Conservation (phyloP, 1,140 invertebrate species). For the Stenopsyche tienmushanensis region DNA sequence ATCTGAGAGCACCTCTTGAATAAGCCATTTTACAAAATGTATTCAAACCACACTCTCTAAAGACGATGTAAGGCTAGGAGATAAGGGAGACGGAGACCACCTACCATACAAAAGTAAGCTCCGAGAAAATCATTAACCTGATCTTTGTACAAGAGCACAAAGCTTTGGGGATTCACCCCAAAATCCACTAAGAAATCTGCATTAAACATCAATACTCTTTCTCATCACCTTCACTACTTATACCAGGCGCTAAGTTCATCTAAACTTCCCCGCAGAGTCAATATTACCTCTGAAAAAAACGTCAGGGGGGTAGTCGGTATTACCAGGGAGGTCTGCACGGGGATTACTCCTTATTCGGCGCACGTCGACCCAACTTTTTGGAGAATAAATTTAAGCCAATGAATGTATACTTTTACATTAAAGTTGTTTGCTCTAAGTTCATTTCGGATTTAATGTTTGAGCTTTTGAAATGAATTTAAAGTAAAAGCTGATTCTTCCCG, state of each 20-base stretch:
- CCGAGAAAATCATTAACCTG: conserved; percentile 42
- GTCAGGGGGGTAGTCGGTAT: neutral
- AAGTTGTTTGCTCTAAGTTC: conserved; percentile 38
- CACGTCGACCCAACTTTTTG: conserved; percentile 36
- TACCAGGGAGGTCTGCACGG: conserved; percentile 7
- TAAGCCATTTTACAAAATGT: conserved; percentile 42
- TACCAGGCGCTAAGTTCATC: conserved; percentile 34
- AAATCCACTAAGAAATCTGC: conserved; percentile 40
- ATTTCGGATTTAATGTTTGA: conserved; percentile 35
- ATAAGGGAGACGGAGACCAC: conserved; percentile 28
- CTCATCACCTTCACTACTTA: conserved; percentile 10
- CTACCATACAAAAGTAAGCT: conserved; percentile 30
- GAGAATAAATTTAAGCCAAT: conserved; percentile 34
- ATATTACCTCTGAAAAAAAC: conserved; percentile 29
- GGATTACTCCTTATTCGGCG: conserved; percentile 34
- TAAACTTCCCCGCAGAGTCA: conserved; percentile 31
- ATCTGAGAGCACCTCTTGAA: conserved; percentile 37
- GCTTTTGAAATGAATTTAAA: conserved; percentile 9
- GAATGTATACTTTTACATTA: conserved; percentile 36
- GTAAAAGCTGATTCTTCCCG: too few relatives aligned
- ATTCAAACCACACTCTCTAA: conserved; percentile 39
- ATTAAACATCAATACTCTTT: conserved; percentile 40
- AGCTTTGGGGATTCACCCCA: conserved; percentile 26
- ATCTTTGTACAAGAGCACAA: conserved; percentile 41
- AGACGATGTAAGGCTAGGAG: conserved; percentile 36